Base-by-base conservation (phyloP, 2,888 invertebrate species). In the Lycaena phlaeas region DNA sequence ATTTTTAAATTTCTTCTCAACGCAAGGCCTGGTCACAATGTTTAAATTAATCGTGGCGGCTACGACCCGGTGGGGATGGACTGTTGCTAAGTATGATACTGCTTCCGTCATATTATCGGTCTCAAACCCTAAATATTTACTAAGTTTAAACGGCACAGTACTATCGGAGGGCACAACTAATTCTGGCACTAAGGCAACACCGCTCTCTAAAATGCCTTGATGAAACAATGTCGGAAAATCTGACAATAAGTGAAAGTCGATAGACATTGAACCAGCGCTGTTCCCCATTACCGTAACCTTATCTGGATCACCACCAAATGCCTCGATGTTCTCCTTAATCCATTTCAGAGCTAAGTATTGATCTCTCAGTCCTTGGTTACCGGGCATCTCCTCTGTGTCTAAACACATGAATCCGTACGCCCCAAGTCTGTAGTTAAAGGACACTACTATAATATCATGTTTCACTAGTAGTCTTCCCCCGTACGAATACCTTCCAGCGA, bases 361-460 rank as follows among this genome's bases (percentile, higher is more conserved):
- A 42, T 61, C 61, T 50, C 53, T 10, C 2, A 38, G 12, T 9
- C 38, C 38, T n/a, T 38, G 38, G 6, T 38, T 38, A 6, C 38
- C 38, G 5, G 54, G 48, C 1, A 54, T 51, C 68, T 66, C 50
- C 63, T 68, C 53, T 6, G 52, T 55, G 17, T 64, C 61, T 6
- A 67, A 44, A 43, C 60, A 60, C 7, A 68, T 52, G 40, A 68
- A 50, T 4, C 50, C 50, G 34, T 40, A 47, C 1, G 30, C 27
- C 1, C 45, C 69, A 1, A 75, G 52, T 37, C 77, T 60, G 41
- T 70, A 76, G 46, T 76, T 77, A 2, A 75, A 42, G 1, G 76
- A 72, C 1, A 77, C 77, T 25, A 78, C 14, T 30, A 42, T 40
- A 7, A 76, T 52, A 6, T 54, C 52, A 4, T 65, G 56, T 50